These are phyloP conservation scores for Chydorus sphaericus DNA, from an alignment of 2,888 invertebrate species.

Conservation along the genomic window DNA sequence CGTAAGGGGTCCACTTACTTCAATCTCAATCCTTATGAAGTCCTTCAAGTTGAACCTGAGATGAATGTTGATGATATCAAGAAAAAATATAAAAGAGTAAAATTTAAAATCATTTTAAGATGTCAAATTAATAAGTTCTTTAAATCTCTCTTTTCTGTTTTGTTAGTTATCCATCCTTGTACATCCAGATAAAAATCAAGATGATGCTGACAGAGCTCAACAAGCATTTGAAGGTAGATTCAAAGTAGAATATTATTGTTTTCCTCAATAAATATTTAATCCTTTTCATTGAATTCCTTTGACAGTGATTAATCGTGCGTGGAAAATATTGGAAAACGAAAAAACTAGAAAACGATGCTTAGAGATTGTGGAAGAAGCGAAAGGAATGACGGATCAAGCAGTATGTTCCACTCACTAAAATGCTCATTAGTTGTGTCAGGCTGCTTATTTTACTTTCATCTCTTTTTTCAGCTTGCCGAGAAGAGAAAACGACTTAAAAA, in stretches of 20 bases:
- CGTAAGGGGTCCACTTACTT: conserved; percentile 96
- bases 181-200: conserved; percentile 98
- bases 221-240: conserved; percentile 61
- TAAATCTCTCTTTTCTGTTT: conserved; percentile 15
- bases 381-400: conserved; percentile 83
- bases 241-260: not conserved
- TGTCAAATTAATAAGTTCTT: not conserved
- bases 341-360: conserved; percentile 83
- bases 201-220: conserved; percentile 87
- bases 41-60: conserved; percentile 80
- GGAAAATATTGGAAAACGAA: conserved; percentile 90
- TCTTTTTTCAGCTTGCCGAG: conserved; percentile 56
- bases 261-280: not conserved
- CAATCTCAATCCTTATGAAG: conserved; percentile 93
- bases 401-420: conserved; percentile 34
- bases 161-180: conserved; percentile 77
- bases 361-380: conserved; percentile 94
- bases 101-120: conserved; percentile 17
- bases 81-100: conserved; percentile 78
- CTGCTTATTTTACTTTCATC: not conserved
- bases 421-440: not conserved
- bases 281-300: conserved; percentile 17
- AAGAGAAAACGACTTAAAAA: conserved; percentile 83
- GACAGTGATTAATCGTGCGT: conserved; percentile 76
- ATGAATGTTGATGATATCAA: conserved; percentile 79